Evolutionary conservation across 2,113 vertebrate genomes (phyloP), one percentile per base, ranked within the genome.

Genomic region (Limnothrissa miodon): DNA sequence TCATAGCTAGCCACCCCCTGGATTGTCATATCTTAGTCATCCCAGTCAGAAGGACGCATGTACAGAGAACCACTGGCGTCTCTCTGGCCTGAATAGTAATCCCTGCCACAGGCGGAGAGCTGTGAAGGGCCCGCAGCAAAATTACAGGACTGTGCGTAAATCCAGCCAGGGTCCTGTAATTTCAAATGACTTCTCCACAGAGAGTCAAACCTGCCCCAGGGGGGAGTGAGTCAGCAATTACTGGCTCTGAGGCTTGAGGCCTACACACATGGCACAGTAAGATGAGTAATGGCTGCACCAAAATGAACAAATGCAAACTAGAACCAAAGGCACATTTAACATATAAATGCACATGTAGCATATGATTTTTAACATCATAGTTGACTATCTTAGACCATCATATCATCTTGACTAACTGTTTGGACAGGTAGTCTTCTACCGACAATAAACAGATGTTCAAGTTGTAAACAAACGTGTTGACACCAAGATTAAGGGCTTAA

Each of bases 381-480:
- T 42, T 42, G 42, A 42, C 42, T 42, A 42, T 42, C n/a, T n/a
- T n/a, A n/a, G n/a, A n/a, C n/a, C n/a, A n/a, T n/a, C n/a, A n/a
- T n/a, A n/a, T n/a, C n/a, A n/a, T n/a, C 42, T 42, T 42, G 42
- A 42, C 42, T 42, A 42, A 2, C 42, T 42, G 6, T 42, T n/a
- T n/a, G n/a, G n/a, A n/a, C n/a, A n/a, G n/a, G 42, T 6, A 42
- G 42, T 42, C 42, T 81, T 19, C 23, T 39, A n/a, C 15, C n/a
- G 39, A 13, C 44, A 39, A 42, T 6, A 7, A 25, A n/a, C 29
- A 36, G 53, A 45, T 66, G 56, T 17, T 62, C 5, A 29, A 39
- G 51, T 29, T 21, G 53, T 85, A 44, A 87, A 59, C 66, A 66
- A 39, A n/a, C 10, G 4, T 45, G 44, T 8, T 45, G 29, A 44